Conservation (phyloP, 1,140 invertebrate species). For the Drosophila pseudoobscura region DNA sequence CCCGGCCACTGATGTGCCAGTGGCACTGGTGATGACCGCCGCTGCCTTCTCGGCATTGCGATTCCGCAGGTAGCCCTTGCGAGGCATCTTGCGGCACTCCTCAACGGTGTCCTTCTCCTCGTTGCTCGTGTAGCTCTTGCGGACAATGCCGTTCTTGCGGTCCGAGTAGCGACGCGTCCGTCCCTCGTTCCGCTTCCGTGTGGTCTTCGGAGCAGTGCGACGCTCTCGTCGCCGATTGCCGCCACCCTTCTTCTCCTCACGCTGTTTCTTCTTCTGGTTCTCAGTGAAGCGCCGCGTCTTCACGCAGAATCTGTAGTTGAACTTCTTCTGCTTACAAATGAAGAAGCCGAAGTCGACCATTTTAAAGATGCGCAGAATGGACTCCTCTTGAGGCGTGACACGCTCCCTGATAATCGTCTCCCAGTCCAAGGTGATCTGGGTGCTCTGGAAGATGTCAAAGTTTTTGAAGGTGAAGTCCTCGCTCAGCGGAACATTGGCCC, state of each 20-base stretch:
- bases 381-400: constrained; percentile 87
- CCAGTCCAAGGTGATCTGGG: constrained; percentile 89
- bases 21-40: constrained; percentile 60
- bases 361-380: constrained; percentile 87
- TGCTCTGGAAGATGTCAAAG: constrained; percentile 87
- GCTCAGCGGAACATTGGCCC: constrained; percentile 86
- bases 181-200: constrained; percentile 83
- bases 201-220: constrained; percentile 71
- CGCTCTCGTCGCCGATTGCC: constrained; percentile 73
- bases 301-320: constrained; percentile 81
- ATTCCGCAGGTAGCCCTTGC: constrained; percentile 80
- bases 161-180: constrained; percentile 83
- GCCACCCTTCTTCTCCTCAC: constrained; percentile 84
- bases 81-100: constrained; percentile 73
- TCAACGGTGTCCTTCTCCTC: constrained; percentile 82
- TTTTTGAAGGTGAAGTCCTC: constrained; percentile 90
- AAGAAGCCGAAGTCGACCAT: constrained; percentile 88
- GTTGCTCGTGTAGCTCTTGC: constrained; percentile 82
- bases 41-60: constrained; percentile 77
- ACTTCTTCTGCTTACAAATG: constrained; percentile 83
- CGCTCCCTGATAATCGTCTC: constrained; percentile 85
- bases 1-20: constrained; percentile 63
- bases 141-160: constrained; percentile 77
- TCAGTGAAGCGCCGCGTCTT: constrained; percentile 85
- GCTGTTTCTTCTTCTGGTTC: constrained; percentile 85